A percentile compares a stretch with the other conserved stretches of the same genome.
phyloP scores from a whole-genome alignment of 2,888 invertebrate species.

The Caenorhabditis afra region DNA sequence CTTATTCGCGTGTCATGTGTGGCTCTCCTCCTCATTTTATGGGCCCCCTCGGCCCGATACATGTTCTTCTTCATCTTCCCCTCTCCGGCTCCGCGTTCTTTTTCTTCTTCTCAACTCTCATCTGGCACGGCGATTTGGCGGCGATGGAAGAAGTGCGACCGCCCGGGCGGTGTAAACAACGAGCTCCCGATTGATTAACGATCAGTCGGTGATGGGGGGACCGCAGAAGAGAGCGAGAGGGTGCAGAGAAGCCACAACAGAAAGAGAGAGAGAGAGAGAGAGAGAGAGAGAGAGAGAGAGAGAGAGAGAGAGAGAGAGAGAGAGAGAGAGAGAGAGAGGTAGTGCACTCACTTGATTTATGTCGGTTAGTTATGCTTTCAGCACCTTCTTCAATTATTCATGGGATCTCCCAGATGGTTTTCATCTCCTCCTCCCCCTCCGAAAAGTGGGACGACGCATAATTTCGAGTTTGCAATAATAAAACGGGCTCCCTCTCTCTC shows the following conservation, averaged over 20 bases:
- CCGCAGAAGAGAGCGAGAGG: conserved; percentile 19
- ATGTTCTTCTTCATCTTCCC: background rate
- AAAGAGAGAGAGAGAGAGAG: no score
- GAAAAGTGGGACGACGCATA: no score
- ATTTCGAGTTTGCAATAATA: no score
- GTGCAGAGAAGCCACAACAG: background rate
- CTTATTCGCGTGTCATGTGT: background rate
- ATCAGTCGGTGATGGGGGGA: conserved; percentile 37
- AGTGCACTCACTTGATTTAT: conserved; percentile 21
- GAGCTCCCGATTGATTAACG: conserved; percentile 47
- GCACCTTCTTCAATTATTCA: background rate
- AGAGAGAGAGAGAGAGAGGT: conserved; percentile 1
- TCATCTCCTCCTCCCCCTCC: no score
- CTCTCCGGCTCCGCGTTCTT: background rate
- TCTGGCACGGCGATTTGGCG: background rate
- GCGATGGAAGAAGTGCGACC: conserved; percentile 20
- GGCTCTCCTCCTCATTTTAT: background rate
- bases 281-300: background rate
- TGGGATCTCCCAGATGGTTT: background rate
- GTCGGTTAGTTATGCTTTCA: background rate
- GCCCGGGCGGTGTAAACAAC: conserved; percentile 33
- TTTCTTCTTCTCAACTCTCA: background rate
- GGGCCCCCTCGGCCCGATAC: no score
- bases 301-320: conserved; percentile 3
- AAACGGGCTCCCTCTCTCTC: no score